These are phyloP conservation scores for Cynopterus brachyotis DNA, from an alignment of 2,113 vertebrate species.

Conservation along the genomic window DNA sequence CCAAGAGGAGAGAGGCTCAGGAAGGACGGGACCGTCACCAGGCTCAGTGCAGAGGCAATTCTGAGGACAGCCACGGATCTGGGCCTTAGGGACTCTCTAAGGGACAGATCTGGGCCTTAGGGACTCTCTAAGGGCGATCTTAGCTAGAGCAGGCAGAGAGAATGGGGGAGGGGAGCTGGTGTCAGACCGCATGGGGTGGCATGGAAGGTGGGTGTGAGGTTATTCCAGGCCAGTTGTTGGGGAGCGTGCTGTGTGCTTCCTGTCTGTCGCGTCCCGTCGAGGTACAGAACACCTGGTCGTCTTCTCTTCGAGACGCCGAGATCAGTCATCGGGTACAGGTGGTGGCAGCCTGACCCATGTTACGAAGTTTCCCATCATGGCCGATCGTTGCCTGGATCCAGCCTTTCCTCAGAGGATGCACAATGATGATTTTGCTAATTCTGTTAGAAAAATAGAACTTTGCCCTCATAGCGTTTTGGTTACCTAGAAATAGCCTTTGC, in stretches of 20 bases:
- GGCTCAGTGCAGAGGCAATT: background rate
- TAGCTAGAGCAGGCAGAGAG: background rate
- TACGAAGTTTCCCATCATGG: background rate
- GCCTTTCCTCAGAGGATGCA: background rate
- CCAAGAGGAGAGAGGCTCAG: background rate
- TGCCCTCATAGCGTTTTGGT: background rate
- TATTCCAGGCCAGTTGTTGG: background rate
- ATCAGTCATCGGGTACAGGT: background rate
- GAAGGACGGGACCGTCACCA: background rate
- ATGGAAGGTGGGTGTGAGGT: background rate
- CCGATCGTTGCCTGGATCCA: background rate
- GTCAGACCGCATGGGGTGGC: background rate
- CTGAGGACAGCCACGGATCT: background rate
- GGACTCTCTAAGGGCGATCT: background rate
- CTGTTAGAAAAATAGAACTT: background rate
- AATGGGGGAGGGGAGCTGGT: background rate
- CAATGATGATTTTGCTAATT: background rate
- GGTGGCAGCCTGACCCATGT: background rate
- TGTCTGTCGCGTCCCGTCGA: accelerated
- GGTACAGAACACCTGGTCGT: background rate
- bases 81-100: background rate
- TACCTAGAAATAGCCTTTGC: background rate
- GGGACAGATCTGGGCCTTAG: background rate
- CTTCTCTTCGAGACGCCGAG: background rate
- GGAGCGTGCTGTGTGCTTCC: background rate